Conservation (phyloP, 2,113 vertebrate genomes). For the Pseudopodoces humilis region DNA sequence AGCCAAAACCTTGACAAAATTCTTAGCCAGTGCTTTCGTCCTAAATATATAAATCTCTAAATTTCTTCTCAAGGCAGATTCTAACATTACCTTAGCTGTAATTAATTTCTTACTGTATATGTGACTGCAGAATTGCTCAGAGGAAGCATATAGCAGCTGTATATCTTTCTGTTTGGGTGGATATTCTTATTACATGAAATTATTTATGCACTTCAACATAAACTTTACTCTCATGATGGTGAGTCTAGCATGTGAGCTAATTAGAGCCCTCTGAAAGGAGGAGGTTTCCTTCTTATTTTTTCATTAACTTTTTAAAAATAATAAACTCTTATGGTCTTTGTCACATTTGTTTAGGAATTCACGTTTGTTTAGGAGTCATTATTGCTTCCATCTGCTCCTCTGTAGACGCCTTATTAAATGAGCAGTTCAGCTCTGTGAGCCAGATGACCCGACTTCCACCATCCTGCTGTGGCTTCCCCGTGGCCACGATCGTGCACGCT, state of each 20-base stretch:
- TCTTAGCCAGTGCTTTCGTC: not conserved
- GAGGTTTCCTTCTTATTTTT: conserved; percentile 57
- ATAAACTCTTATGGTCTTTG: conserved; percentile 71
- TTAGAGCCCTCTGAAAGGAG: conserved; percentile 67
- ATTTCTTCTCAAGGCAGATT: conserved; percentile 57
- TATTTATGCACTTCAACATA: conserved; percentile 39
- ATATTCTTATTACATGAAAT: not conserved
- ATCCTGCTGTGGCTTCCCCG: not conserved
- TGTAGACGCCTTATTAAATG: conserved; percentile 65
- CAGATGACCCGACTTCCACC: conserved; percentile 37
- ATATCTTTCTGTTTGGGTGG: conserved; percentile 68
- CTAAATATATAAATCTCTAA: not conserved
- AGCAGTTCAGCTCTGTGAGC: conserved; percentile 39
- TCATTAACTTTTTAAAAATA: conserved; percentile 49
- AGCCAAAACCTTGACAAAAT: conserved; percentile 4
- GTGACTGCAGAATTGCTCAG: conserved; percentile 69
- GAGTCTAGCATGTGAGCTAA: conserved; percentile 50
- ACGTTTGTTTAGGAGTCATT: conserved; percentile 47
- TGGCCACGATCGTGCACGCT: not conserved
- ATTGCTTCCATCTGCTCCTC: conserved; percentile 71
- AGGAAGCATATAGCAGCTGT: conserved; percentile 65
- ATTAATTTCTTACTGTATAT: conserved; percentile 70
- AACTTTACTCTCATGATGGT: conserved; percentile 51
- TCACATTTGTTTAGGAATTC: conserved; percentile 62
- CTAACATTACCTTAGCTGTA: conserved; percentile 64